Base-by-base conservation (phyloP, 2,113 vertebrate genomes). In the Ophthalmolycus amberensis region DNA sequence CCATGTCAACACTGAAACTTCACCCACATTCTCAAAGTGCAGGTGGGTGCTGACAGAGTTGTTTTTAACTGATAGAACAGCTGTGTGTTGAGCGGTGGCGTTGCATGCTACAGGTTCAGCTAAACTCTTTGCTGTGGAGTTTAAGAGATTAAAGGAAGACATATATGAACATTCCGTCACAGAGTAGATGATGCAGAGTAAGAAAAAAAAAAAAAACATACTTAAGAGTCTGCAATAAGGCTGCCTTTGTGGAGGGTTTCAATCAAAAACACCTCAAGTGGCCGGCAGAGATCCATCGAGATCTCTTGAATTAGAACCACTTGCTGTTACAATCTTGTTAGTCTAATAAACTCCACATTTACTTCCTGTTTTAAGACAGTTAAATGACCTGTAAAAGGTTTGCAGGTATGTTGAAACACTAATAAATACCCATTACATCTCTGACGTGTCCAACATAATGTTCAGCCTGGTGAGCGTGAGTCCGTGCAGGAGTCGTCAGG, bases 241-340 rank as follows among this genome's bases (percentile, higher is more conserved):
- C 59, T 29, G 32, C n/a, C 15, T 66, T 34, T 46, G 38, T 8
- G 38, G 29, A 29, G 37, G 1, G 40, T 58, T 76, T 68, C 9
- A 27, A 22, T 32, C 3, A 9, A 25, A 69, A 56, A 42, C 29
- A 12, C 52, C 4, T 29, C 11, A 14, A 62, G 48, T 5, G 1
- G 58, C 59, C 40, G 42, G 62, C 40, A 29, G 4, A 50, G 29
- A 44, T 27, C 38, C 64, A 66, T 2, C 3, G 4, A 14, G 37
- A 12, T 38, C 4, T n/a, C 6, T 6, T 25, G n/a, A 22, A 32
- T 68, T 58, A 1, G 14, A 68, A 34, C 67, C 40, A 5, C 42
- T 27, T 42, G 68, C 48, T 44, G 50, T 66, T 80, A 75, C 64
- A 75, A 42, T 82, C 72, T 37, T 37, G 37, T 82, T 71, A 37